Evolutionary conservation across 2,113 vertebrate species (phyloP), one percentile per base, ranked within the genome.

Genomic region (Perca schrenkii): DNA sequence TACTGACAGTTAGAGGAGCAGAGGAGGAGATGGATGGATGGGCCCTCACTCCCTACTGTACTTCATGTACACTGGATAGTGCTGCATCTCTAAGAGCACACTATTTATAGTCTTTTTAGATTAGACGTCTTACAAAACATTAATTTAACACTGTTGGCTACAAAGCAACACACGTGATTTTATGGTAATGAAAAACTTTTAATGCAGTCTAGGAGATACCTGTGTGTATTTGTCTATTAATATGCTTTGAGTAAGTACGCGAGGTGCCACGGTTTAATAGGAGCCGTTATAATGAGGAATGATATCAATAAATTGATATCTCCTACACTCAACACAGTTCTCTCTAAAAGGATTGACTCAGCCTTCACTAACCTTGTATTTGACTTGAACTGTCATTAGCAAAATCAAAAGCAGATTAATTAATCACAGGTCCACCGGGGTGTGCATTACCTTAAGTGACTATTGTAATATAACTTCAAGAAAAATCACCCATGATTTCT

Each of bases 371-470:
- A 95, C 93, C 93, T 94, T 94, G 90, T 89, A 67, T 92, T 91
- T 92, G 88, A 94, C 90, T 91, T 63, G 85, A 85, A 88, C 88
- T 89, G 93, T 93, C 93, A 93, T 94, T 94, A 94, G 88, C 89
- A 71, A 91, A 43, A 93, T 94, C 92, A 94, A 94, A 94, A 89
- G 89, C 61, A 91, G 89, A 94, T 94, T 93, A 94, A 95, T 94
- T 93, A 93, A 94, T 92, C 68, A 80, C 84, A 85, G 77, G 85
- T 80, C 86, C 87, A 80, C 28, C 5, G 81, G 50, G 80, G 84
- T 70, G 79, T 82, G 86, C 88, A 94, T 94, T 94, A 92, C 87
- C 89, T 86, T 86, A 93, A 94, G 92, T 92, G 88, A 93, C 86
- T 90, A 91, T 91, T 93, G 93, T 92, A 92, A 93, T 93, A 89